Percentiles rank a stretch among this genome's conserved stretches.
phyloP scores from a whole-genome alignment of 2,888 invertebrate species.

The Zeuzera pyrina region DNA sequence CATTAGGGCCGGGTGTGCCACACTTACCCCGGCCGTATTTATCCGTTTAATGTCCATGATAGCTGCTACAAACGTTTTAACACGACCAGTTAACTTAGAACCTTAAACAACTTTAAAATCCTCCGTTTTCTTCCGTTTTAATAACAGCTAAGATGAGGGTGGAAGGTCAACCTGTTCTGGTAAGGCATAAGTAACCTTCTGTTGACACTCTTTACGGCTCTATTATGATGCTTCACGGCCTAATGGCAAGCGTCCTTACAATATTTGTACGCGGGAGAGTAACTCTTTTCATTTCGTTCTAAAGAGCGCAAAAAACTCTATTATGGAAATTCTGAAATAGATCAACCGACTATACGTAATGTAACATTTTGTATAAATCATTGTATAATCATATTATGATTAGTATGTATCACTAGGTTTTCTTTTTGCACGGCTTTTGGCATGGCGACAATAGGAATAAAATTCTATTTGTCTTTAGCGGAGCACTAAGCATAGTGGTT shows the following conservation, averaged over 20 bases:
- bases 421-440: too few species aligned
- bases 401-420: too few species aligned
- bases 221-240: conserved; percentile 24
- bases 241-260: conserved; percentile 16
- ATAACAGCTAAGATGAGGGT: conserved; percentile 7
- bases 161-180: conserved; percentile 20
- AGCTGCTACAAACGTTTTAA: conserved; percentile 30
- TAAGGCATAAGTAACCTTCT: conserved; percentile 17
- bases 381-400: too few species aligned
- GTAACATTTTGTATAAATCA: too few species aligned
- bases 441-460: too few species aligned
- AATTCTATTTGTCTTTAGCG: too few species aligned
- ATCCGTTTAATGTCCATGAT: conserved; percentile 35
- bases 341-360: too few species aligned
- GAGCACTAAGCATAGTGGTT: too few species aligned
- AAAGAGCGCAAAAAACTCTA: too few species aligned
- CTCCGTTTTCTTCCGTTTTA: conserved; percentile 3
- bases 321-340: too few species aligned
- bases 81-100: conserved; percentile 21
- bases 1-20: conserved; percentile 26
- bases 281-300: conserved; percentile 1
- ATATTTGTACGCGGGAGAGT: conserved; percentile 20
- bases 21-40: conserved; percentile 26
- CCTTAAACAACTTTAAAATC: background rate
- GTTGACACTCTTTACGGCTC: conserved; percentile 37